phyloP scores from a whole-genome alignment of 2,797 vertebrate genomes.

The Oreortyx pictus region DNA sequence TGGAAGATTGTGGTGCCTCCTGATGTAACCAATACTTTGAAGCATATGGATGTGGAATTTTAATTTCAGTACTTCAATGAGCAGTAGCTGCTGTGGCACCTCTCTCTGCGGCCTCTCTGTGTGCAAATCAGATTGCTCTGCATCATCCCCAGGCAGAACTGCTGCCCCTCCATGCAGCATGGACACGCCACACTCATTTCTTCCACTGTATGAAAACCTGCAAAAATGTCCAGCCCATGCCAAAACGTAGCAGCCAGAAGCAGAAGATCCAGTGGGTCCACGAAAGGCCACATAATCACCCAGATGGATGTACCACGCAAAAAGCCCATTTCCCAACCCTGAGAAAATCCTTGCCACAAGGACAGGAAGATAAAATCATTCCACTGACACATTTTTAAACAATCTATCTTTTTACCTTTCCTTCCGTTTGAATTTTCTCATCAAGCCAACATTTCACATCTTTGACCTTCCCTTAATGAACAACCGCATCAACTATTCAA shows the following conservation, averaged over 20 bases:
- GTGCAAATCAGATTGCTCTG: neutral
- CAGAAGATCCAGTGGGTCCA: neutral
- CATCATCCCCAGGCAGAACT: neutral
- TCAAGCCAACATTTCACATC: neutral
- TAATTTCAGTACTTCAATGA: constrained; percentile 33
- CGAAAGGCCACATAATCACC: neutral
- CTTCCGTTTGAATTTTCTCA: neutral
- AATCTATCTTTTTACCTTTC: neutral
- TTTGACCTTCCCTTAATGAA: constrained; percentile 34
- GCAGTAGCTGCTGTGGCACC: constrained; percentile 19
- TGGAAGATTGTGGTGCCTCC: neutral
- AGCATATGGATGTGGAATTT: constrained; percentile 14
- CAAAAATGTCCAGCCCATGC: neutral
- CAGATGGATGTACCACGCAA: neutral
- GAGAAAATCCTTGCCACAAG: neutral
- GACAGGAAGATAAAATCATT: neutral
- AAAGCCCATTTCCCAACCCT: neutral
- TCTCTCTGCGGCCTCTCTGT: neutral
- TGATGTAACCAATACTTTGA: constrained; percentile 27
- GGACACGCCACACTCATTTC: neutral
- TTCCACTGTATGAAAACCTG: neutral
- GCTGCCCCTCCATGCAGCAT: neutral
- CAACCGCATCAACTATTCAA: neutral
- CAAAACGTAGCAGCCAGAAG: neutral
- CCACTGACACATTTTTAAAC: neutral